phyloP scores from a whole-genome alignment of 2,113 vertebrate species.

The Erpornis zantholeuca region DNA sequence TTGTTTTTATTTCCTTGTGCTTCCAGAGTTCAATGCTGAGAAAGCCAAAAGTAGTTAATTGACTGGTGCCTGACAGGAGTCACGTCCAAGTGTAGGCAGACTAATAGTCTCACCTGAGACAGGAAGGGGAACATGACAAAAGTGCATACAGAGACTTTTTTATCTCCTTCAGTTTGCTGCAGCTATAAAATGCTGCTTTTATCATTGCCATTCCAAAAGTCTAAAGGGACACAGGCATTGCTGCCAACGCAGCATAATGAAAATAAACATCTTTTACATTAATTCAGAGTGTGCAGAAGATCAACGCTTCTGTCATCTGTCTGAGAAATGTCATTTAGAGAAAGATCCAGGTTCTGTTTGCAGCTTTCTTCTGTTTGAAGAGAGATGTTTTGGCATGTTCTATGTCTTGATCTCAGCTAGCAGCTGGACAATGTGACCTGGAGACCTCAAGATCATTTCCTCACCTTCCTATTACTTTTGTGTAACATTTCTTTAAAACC shows the following conservation, averaged over 20 bases:
- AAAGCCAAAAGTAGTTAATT: not conserved
- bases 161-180: not conserved
- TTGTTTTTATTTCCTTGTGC: not conserved
- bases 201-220: not conserved
- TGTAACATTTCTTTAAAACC: not conserved
- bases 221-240: not conserved
- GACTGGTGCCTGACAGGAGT: not conserved
- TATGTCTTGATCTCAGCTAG: not conserved
- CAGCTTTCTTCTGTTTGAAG: not conserved
- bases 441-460: not conserved
- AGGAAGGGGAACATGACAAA: not conserved
- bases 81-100: not conserved
- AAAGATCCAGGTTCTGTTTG: not conserved
- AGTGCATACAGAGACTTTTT: not conserved
- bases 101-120: not conserved
- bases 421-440: not conserved
- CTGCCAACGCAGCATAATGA: not conserved
- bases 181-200: conserved; percentile 32
- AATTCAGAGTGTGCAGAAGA: not conserved
- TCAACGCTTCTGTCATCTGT: not conserved
- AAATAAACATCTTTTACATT: not conserved
- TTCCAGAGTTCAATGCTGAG: not conserved
- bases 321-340: not conserved
- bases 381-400: not conserved
- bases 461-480: not conserved